A percentile compares a stretch with the other conserved stretches of the same genome.
phyloP scores from a whole-genome alignment of 2,797 vertebrate genomes.

The Alosa sapidissima region DNA sequence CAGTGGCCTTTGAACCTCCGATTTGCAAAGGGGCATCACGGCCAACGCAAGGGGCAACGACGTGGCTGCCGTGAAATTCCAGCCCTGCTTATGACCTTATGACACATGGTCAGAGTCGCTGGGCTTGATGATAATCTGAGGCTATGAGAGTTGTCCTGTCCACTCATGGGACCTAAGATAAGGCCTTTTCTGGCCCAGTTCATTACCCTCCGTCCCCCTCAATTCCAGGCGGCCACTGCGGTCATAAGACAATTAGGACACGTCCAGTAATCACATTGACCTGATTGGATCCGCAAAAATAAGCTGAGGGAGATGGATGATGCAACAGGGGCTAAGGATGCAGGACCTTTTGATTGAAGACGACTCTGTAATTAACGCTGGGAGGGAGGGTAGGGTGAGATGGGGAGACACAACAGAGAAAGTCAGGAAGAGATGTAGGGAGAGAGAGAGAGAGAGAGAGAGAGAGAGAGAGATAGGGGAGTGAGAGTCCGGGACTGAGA shows the following conservation, averaged over 20 bases:
- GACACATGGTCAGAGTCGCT: background rate
- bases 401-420: background rate
- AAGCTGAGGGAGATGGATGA: background rate
- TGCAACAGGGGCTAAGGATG: constrained; percentile 20
- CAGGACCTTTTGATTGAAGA: constrained; percentile 36
- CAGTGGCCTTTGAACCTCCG: too few species aligned
- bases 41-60: too few species aligned
- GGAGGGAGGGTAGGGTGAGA: background rate
- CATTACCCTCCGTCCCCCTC: constrained; percentile 22
- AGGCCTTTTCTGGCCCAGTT: constrained; percentile 34
- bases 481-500: background rate
- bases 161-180: background rate
- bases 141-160: background rate
- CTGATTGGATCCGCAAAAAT: constrained; percentile 25
- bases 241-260: constrained; percentile 37
- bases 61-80: too few species aligned
- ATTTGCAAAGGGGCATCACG: too few species aligned
- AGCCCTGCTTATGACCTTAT: background rate
- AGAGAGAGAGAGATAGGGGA: background rate
- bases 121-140: background rate
- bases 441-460: background rate
- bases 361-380: constrained; percentile 23
- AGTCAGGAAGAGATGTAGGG: background rate
- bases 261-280: constrained; percentile 33
- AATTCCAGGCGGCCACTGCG: background rate